Percentiles rank a stretch among this genome's conserved stretches.
These are phyloP conservation scores for Delichon dasypus DNA, from an alignment of 2,797 vertebrate species.

Conservation along the genomic window DNA sequence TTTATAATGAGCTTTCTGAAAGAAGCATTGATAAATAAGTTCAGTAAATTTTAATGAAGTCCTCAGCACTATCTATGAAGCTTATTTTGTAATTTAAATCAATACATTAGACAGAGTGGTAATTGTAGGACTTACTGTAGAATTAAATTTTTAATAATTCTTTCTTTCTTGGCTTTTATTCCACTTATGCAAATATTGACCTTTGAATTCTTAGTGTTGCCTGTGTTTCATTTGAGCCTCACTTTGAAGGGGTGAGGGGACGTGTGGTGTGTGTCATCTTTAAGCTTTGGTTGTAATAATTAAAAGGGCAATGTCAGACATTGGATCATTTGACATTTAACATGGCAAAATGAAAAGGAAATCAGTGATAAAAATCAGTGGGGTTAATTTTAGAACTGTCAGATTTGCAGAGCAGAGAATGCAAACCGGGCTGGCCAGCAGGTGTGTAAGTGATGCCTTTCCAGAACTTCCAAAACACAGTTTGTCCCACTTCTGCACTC, in stretches of 20 bases:
- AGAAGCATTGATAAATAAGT: neutral
- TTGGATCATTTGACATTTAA: conserved; percentile 14
- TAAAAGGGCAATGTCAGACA: conserved; percentile 50
- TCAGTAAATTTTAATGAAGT: conserved; percentile 14
- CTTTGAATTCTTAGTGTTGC: conserved; percentile 58
- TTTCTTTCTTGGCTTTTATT: conserved; percentile 55
- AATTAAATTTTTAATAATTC: conserved; percentile 46
- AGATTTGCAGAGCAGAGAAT: neutral
- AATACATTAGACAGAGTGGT: neutral
- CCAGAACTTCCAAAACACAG: neutral
- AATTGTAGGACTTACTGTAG: conserved; percentile 1
- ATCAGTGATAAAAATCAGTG: neutral
- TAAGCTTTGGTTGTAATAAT: conserved; percentile 43
- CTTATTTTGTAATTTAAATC: conserved; percentile 28
- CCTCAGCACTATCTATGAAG: neutral
- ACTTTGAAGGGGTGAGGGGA: neutral
- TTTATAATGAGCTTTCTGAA: neutral
- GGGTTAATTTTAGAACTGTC: neutral
- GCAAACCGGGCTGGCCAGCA: neutral
- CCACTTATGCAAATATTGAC: conserved; percentile 67
- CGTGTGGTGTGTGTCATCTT: neutral
- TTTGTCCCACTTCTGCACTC: neutral
- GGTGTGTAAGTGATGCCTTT: neutral
- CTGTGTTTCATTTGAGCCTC: neutral
- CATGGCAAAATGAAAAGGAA: conserved; percentile 11